A percentile compares a stretch with the other conserved stretches of the same genome.
Evolutionary conservation across 1,140 invertebrate genomes (phyloP).

Genomic region (Amyelois transitella): DNA sequence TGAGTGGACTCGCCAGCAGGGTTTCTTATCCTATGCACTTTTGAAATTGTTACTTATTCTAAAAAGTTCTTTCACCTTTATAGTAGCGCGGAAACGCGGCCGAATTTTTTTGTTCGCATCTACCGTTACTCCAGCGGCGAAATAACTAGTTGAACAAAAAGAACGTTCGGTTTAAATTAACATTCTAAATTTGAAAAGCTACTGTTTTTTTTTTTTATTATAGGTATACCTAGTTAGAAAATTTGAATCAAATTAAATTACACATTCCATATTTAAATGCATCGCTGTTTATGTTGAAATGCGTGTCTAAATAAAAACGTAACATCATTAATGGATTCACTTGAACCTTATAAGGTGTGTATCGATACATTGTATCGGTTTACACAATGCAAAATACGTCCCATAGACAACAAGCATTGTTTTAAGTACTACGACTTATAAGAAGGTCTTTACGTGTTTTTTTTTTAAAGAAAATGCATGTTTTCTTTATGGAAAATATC

Average conservation of each 20-base stretch:
- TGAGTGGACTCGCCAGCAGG: constrained; percentile 60
- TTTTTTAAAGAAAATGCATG: neutral
- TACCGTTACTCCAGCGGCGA: neutral
- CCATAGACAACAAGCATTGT: neutral
- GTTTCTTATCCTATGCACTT: constrained; percentile 35
- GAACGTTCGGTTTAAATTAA: neutral
- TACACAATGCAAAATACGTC: neutral
- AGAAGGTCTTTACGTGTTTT: neutral
- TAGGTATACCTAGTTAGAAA: no score
- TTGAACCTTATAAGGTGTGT: neutral
- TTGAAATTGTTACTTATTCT: constrained; percentile 41
- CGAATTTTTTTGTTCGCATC: neutral
- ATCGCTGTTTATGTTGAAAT: no score
- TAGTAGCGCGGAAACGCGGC: neutral
- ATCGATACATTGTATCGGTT: neutral
- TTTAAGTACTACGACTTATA: neutral
- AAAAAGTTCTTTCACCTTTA: constrained; percentile 18
- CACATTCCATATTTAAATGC: no score
- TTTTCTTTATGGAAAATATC: no score
- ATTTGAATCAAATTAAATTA: no score
- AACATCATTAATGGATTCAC: neutral
- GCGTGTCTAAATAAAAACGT: neutral
- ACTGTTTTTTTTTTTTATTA: neutral
- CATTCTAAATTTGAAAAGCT: neutral
- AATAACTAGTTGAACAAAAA: neutral